Conservation (phyloP, 2,888 invertebrate species). For the Leptopterna dolabrata region DNA sequence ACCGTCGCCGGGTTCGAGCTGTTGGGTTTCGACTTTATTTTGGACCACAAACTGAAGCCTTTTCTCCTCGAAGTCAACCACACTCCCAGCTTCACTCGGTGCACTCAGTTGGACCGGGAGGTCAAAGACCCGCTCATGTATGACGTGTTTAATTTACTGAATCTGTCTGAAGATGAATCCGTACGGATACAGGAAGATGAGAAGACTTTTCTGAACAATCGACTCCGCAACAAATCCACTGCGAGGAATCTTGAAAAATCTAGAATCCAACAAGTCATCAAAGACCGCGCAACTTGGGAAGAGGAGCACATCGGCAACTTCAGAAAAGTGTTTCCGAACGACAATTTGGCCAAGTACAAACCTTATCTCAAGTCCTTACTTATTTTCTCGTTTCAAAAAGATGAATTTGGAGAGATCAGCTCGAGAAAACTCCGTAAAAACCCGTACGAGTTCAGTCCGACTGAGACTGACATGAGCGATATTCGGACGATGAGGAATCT, state of each 20-base stretch:
- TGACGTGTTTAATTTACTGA: slow-evolving; percentile 83
- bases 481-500: neutral
- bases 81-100: slow-evolving; percentile 93
- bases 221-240: slow-evolving; percentile 2
- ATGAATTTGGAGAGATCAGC: slow-evolving; percentile 15
- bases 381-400: neutral
- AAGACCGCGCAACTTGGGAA: slow-evolving; percentile 43
- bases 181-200: slow-evolving; percentile 30
- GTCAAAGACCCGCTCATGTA: slow-evolving; percentile 83
- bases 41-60: slow-evolving; percentile 87
- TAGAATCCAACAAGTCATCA: slow-evolving; percentile 4
- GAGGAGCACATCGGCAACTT: slow-evolving; percentile 27
- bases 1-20: slow-evolving; percentile 91
- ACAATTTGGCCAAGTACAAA: neutral
- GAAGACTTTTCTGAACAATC: slow-evolving; percentile 15
- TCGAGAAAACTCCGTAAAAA: neutral
- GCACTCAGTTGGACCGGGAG: slow-evolving; percentile 84
- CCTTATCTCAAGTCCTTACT: slow-evolving; percentile 35
- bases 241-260: slow-evolving; percentile 8
- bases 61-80: slow-evolving; percentile 91
- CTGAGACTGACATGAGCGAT: slow-evolving; percentile 27
- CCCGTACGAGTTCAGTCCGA: slow-evolving; percentile 22
- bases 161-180: slow-evolving; percentile 76
- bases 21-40: slow-evolving; percentile 88
- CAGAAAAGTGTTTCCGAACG: slow-evolving; percentile 6